phyloP scores from a whole-genome alignment of 2,113 vertebrate species.

The Pandion haliaetus region DNA sequence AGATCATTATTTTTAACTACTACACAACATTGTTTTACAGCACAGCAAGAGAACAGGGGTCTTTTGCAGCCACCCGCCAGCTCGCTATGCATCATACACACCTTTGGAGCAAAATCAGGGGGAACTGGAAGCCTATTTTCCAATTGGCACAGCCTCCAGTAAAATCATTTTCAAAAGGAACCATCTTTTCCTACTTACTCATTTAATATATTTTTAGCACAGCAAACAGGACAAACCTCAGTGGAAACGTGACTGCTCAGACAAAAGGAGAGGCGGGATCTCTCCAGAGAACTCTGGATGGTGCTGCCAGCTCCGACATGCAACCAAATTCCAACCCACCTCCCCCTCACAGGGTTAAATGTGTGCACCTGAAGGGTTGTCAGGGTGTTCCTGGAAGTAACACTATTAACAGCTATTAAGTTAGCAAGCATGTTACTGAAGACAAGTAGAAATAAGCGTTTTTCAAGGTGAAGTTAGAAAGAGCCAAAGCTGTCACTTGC shows the following conservation, averaged over 20 bases:
- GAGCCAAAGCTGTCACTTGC: not conserved
- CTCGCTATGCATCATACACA: rapidly evolving
- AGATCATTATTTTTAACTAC: not conserved
- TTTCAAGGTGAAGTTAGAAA: not conserved
- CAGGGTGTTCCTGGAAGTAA: not conserved
- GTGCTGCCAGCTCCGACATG: not conserved
- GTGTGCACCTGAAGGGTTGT: not conserved
- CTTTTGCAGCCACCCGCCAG: not conserved
- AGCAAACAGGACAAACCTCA: not conserved
- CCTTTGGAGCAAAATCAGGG: not conserved
- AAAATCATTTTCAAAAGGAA: not conserved
- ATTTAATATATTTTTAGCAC: not conserved
- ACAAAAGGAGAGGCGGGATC: not conserved
- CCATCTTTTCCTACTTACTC: not conserved
- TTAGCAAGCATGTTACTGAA: not conserved
- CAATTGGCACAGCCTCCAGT: not conserved
- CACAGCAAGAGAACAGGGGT: not conserved
- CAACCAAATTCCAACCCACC: not conserved
- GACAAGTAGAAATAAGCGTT: not conserved
- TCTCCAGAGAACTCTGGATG: not conserved
- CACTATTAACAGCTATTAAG: not conserved
- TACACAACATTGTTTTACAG: not conserved
- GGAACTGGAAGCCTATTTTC: not conserved
- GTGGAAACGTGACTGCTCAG: not conserved
- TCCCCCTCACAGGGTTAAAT: not conserved